Evolutionary conservation across 2,888 invertebrate species (phyloP), one percentile per base, ranked within the genome.

Genomic region (Anaspis maculata): DNA sequence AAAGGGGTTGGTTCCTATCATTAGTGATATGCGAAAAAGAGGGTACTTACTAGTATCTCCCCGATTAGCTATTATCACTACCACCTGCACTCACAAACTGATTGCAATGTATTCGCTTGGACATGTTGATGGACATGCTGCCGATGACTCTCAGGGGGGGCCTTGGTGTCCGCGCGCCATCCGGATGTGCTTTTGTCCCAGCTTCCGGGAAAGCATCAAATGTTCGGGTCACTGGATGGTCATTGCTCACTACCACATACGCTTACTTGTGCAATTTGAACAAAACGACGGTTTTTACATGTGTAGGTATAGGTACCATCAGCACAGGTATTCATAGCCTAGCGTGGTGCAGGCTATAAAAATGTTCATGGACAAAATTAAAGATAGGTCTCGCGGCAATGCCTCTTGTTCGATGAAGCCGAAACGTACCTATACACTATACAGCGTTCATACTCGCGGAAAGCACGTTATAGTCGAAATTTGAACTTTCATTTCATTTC

Each of bases 221-320:
- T 51, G 58, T 59, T 60, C 62, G 59, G 66, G 64, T 65, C 66
- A 66, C 54, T 64, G 64, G 62, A 64, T 66, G 62, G 62, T 62
- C 65, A 65, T 61, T 61, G 61, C 58, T 56, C 61, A 59, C 54
- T 46, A 34, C 37, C 35, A 38, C 33, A 42, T 33, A 27, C 33
- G 32, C 31, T 34, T 41, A 46, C 47, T 52, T 51, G 48, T 49
- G 49, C 52, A 52, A 52, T 36, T 33, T 19, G 16, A 32, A 35
- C 26, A n/a, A n/a, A n/a, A n/a, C n/a, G n/a, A n/a, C n/a, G n/a
- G n/a, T n/a, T n/a, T 39, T 34, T 25, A 34, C 31, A 28, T 32
- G 34, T 27, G 27, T 15, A n/a, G n/a, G n/a, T n/a, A n/a, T n/a
- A n/a, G n/a, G n/a, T n/a, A n/a, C n/a, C n/a, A n/a, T n/a, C n/a